Evolutionary conservation across 1,140 invertebrate genomes (phyloP).

Genomic region (Bombus consobrinus): DNA sequence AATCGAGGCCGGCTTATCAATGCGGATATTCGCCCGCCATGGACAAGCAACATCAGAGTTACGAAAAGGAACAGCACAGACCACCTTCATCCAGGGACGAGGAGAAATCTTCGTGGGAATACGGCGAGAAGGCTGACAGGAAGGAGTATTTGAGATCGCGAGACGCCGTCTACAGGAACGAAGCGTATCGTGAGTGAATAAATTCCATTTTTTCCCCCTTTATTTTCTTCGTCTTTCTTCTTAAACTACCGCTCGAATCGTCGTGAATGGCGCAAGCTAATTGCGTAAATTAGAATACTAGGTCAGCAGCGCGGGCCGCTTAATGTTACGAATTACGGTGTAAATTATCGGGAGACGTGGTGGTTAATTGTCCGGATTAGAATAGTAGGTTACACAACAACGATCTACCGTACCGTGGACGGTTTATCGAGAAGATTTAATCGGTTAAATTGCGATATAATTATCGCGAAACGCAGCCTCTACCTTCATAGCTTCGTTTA

Average conservation of each 20-base stretch:
- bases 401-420: background rate
- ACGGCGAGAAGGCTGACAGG: constrained; percentile 61
- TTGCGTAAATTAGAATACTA: constrained; percentile 49
- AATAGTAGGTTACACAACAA: constrained; percentile 25
- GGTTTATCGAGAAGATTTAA: constrained; percentile 28
- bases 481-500: background rate
- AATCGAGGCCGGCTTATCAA: constrained; percentile 58
- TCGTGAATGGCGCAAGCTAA: constrained; percentile 6
- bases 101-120: constrained; percentile 71
- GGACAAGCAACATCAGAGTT: constrained; percentile 58
- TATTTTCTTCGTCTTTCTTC: background rate
- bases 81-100: constrained; percentile 62
- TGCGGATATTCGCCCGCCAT: constrained; percentile 58
- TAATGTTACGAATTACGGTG: constrained; percentile 48
- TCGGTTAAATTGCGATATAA: constrained; percentile 4
- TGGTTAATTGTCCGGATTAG: constrained; percentile 39
- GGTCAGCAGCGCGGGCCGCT: constrained; percentile 12
- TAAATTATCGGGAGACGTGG: constrained; percentile 36
- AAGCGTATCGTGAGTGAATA: constrained; percentile 73
- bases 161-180: constrained; percentile 58
- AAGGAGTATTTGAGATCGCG: constrained; percentile 60
- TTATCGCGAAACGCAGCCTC: background rate
- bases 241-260: background rate
- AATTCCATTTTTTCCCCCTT: background rate
- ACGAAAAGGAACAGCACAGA: constrained; percentile 58